Conservation (phyloP, 2,888 invertebrate species). For the Leucania comma region DNA sequence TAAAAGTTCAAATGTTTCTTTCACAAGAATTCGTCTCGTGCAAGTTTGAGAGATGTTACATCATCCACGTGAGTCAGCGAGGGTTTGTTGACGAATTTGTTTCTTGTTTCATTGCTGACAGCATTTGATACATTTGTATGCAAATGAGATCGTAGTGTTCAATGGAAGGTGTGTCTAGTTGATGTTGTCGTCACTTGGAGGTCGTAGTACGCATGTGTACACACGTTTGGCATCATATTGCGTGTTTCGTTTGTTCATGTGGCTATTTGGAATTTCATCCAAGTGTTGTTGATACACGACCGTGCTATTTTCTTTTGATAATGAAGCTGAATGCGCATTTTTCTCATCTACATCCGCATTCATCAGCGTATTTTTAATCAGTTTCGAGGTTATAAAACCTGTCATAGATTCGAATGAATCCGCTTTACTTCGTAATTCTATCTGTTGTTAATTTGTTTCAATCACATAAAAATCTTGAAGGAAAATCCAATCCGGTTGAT, state of each 20-base stretch:
- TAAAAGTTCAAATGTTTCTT: slow-evolving; percentile 73
- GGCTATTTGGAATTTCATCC: slow-evolving; percentile 75
- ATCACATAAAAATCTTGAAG: slow-evolving; percentile 9
- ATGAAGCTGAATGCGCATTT: slow-evolving; percentile 47
- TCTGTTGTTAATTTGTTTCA: slow-evolving; percentile 10
- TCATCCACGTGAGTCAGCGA: slow-evolving; percentile 78
- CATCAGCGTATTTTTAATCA: slow-evolving; percentile 10
- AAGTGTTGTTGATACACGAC: slow-evolving; percentile 67
- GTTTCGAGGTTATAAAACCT: slow-evolving; percentile 6
- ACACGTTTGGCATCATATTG: slow-evolving; percentile 73
- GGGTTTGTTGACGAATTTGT: slow-evolving; percentile 50
- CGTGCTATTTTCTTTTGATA: slow-evolving; percentile 62
- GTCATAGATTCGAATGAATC: slow-evolving; percentile 11
- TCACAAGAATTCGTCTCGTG: slow-evolving; percentile 82
- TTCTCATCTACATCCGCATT: slow-evolving; percentile 25
- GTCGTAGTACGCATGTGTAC: slow-evolving; percentile 61
- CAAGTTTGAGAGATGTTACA: slow-evolving; percentile 84
- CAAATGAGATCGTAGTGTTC: slow-evolving; percentile 67
- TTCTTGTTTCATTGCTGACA: slow-evolving; percentile 76
- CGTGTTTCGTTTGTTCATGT: slow-evolving; percentile 72
- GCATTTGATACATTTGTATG: slow-evolving; percentile 58
- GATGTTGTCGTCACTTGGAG: slow-evolving; percentile 61
- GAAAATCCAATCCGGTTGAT: slow-evolving; percentile 58
- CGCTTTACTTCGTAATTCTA: not conserved
- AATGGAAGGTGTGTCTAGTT: slow-evolving; percentile 77